These are phyloP conservation scores for Falcaria lacertinaria DNA, from an alignment of 2,888 invertebrate species.

Conservation along the genomic window DNA sequence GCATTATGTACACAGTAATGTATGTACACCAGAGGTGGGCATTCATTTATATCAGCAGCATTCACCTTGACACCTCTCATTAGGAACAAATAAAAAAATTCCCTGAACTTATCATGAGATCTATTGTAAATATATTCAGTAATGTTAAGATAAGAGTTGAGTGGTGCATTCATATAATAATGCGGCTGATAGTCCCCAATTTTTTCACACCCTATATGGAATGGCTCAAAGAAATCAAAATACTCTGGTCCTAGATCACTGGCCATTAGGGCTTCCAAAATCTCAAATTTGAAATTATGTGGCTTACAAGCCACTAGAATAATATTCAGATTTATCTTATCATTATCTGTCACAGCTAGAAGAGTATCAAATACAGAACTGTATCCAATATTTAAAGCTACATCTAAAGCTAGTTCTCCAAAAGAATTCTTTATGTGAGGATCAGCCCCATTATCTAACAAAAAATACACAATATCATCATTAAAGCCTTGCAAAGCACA, in stretches of 20 bases:
- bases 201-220: slow-evolving; percentile 41
- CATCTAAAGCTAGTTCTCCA: slow-evolving; percentile 53
- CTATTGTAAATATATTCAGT: slow-evolving; percentile 63
- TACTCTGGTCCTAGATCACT: slow-evolving; percentile 61
- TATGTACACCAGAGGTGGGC: slow-evolving; percentile 67
- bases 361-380: slow-evolving; percentile 49
- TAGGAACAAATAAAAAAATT: slow-evolving; percentile 60
- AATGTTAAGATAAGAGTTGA: slow-evolving; percentile 62
- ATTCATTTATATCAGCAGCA: slow-evolving; percentile 53
- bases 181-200: slow-evolving; percentile 40
- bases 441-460: slow-evolving; percentile 59
- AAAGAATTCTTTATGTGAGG: slow-evolving; percentile 51
- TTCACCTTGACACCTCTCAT: slow-evolving; percentile 62
- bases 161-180: slow-evolving; percentile 54
- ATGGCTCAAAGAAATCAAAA: slow-evolving; percentile 53
- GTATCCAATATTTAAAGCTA: slow-evolving; percentile 51
- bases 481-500: slow-evolving; percentile 49
- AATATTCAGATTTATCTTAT: slow-evolving; percentile 49
- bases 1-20: slow-evolving; percentile 50
- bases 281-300: slow-evolving; percentile 62
- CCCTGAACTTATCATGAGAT: slow-evolving; percentile 51
- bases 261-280: slow-evolving; percentile 54
- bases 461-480: slow-evolving; percentile 51
- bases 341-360: slow-evolving; percentile 42
- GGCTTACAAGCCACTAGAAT: slow-evolving; percentile 63